phyloP scores from a whole-genome alignment of 2,797 vertebrate genomes.

The Acridotheres tristis region DNA sequence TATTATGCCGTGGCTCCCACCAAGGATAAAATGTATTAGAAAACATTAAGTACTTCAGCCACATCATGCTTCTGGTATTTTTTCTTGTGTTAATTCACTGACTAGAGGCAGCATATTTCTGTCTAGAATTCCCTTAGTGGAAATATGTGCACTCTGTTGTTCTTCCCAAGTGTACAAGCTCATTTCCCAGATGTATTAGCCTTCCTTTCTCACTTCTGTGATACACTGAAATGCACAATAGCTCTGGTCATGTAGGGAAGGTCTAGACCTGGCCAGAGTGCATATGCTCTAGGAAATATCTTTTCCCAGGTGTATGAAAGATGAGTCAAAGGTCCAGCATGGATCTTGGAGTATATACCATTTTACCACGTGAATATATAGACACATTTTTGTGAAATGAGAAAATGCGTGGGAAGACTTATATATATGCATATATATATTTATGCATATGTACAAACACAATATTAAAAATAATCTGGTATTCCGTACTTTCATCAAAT shows the following conservation, averaged over 20 bases:
- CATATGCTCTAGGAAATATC: not conserved
- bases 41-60: not conserved
- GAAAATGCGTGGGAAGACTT: not conserved
- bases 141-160: rapidly evolving
- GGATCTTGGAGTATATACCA: not conserved
- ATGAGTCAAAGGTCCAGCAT: not conserved
- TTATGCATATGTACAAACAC: too few species aligned
- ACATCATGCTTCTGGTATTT: not conserved
- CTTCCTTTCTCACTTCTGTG: not conserved
- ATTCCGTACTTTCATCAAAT: not conserved
- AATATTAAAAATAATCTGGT: not conserved
- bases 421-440: not conserved
- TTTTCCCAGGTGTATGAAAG: not conserved
- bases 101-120: not conserved
- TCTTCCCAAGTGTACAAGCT: not conserved
- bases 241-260: not conserved
- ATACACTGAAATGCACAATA: not conserved
- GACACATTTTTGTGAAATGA: not conserved
- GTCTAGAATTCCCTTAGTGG: not conserved
- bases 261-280: not conserved
- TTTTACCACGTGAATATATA: not conserved
- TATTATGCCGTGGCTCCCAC: not conserved
- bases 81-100: not conserved
- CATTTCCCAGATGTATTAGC: not conserved
- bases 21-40: not conserved